Evolutionary conservation across 2,888 invertebrate genomes (phyloP).

Genomic region (Eupithecia insigniata): DNA sequence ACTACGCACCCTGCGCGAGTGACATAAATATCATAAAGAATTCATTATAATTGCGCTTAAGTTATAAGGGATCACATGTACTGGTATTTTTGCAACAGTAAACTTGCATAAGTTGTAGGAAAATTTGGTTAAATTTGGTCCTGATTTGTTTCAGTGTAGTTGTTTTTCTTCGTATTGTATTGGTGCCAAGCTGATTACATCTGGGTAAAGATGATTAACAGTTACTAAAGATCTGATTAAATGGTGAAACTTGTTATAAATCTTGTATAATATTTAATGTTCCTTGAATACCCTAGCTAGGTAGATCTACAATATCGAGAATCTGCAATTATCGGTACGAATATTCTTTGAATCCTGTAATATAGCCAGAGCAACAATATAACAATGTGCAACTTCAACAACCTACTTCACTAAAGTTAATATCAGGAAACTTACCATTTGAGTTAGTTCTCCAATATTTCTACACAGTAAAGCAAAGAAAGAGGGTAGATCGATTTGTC

Average conservation of each 20-base stretch:
- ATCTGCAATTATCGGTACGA: too few species aligned
- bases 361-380: too few species aligned
- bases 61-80: background rate
- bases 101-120: background rate
- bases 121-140: background rate
- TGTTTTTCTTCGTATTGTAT: constrained; percentile 6
- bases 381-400: too few species aligned
- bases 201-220: background rate
- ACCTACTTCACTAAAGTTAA: too few species aligned
- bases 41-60: background rate
- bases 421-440: too few species aligned
- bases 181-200: constrained; percentile 6
- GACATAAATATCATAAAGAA: background rate
- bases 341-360: background rate
- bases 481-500: too few species aligned
- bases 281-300: background rate
- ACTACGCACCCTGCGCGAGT: background rate
- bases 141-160: background rate
- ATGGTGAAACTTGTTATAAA: background rate
- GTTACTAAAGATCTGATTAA: background rate
- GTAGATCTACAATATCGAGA: too few species aligned
- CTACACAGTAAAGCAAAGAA: too few species aligned
- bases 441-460: too few species aligned
- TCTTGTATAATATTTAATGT: background rate
- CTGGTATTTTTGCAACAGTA: background rate